Percentiles rank a stretch among this genome's conserved stretches.
Conservation (phyloP, 1,140 invertebrate genomes). For the Charaxes varanes region DNA sequence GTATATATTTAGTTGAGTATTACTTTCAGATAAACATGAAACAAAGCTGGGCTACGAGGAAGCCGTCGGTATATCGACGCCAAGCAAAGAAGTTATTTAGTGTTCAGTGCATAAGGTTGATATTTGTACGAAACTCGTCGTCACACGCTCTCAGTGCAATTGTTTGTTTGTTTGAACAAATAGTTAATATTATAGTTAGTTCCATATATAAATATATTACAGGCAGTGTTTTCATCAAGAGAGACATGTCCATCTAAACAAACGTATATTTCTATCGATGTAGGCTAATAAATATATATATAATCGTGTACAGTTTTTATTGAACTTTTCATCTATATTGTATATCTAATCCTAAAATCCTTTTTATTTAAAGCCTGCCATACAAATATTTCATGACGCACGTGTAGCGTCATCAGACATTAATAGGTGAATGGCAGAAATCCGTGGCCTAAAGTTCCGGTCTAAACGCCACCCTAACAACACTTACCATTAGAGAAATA, state of each 20-base stretch:
- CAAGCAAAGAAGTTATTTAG: constrained; percentile 88
- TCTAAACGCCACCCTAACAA: no score
- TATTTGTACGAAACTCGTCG: constrained; percentile 27
- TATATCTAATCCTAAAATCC: no score
- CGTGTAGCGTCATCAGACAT: no score
- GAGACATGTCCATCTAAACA: constrained; percentile 58
- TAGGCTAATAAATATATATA: constrained; percentile 59
- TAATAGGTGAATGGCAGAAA: no score
- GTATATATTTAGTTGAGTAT: no score
- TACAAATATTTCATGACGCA: no score
- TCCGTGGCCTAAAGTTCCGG: no score
- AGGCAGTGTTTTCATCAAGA: constrained; percentile 51
- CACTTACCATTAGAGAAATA: no score
- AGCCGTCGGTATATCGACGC: constrained; percentile 91
- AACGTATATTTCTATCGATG: constrained; percentile 57
- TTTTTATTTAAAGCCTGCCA: no score
- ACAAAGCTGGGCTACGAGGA: constrained; percentile 81
- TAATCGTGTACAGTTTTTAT: constrained; percentile 68
- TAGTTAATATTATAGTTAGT: constrained; percentile 51
- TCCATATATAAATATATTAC: constrained; percentile 42
- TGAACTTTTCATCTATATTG: no score
- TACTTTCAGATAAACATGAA: constrained; percentile 63
- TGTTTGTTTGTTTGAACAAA: constrained; percentile 61
- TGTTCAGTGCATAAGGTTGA: constrained; percentile 31
- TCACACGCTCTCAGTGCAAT: constrained; percentile 63